Conservation (phyloP, 2,113 vertebrate species). For the Pagrus major region DNA sequence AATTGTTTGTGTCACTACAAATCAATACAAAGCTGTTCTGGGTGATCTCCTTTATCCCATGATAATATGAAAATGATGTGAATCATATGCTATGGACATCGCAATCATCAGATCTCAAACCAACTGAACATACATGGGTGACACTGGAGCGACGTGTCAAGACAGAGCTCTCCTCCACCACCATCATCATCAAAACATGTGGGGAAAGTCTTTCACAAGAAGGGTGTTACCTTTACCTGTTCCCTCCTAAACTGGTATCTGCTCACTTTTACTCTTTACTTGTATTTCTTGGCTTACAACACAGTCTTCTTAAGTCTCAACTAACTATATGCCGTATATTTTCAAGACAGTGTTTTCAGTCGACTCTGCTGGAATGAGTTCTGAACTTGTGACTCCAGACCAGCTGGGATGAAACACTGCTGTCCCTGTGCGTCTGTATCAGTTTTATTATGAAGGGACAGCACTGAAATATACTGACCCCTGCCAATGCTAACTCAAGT, state of each 20-base stretch:
- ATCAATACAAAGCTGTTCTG: too few relatives aligned
- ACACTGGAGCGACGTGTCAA: too few relatives aligned
- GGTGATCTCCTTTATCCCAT: too few relatives aligned
- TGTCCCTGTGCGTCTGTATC: constrained; percentile 3
- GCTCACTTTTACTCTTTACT: neutral
- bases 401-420: constrained; percentile 19
- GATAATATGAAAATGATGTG: too few relatives aligned
- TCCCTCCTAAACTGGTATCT: neutral
- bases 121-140: too few relatives aligned
- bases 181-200: too few relatives aligned
- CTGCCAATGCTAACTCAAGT: constrained; percentile 9
- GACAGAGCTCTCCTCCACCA: too few relatives aligned
- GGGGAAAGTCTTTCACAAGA: too few relatives aligned
- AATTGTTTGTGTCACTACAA: too few relatives aligned
- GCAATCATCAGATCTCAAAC: too few relatives aligned
- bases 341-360: neutral
- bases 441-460: constrained; percentile 28
- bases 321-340: neutral
- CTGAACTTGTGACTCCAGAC: constrained; percentile 16
- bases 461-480: constrained; percentile 51
- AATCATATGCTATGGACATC: too few relatives aligned
- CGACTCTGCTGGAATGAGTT: neutral
- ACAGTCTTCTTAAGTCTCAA: neutral
- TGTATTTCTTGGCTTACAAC: neutral
- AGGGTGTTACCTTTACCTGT: too few relatives aligned